Percentiles rank a stretch among this genome's conserved stretches.
Conservation (phyloP, 2,113 vertebrate species). For the Alosa alosa region DNA sequence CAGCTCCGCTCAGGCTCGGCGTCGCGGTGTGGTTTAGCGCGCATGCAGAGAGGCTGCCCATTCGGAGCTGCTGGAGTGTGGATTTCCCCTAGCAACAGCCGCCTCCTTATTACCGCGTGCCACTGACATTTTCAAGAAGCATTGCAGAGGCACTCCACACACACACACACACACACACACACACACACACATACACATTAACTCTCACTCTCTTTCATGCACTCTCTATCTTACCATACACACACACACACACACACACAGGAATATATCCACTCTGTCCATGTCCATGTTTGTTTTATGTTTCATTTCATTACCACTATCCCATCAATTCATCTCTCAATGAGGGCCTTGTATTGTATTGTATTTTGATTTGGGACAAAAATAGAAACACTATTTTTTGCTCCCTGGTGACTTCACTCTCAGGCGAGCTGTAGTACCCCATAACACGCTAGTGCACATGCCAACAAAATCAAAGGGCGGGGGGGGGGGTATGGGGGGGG, state of each 20-base stretch:
- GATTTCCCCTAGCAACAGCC: slow-evolving; percentile 10
- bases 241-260: slow-evolving; percentile 1
- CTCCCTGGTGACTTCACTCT: neutral
- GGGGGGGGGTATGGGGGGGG: neutral
- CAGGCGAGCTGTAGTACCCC: neutral
- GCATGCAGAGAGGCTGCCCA: neutral
- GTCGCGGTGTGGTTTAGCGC: neutral
- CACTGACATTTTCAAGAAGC: slow-evolving; percentile 8
- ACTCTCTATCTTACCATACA: neutral
- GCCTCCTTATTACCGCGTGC: neutral
- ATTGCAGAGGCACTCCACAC: neutral
- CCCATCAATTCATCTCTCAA: neutral
- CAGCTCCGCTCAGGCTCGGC: neutral
- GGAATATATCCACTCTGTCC: neutral
- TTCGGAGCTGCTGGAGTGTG: neutral
- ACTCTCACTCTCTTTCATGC: neutral
- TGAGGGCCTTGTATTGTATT: neutral
- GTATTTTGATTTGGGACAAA: neutral
- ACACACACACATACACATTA: neutral
- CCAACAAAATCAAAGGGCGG: neutral
- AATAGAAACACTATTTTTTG: neutral
- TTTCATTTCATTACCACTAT: neutral
- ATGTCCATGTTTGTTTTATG: neutral
- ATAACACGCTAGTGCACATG: neutral
- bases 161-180: neutral